A percentile compares a stretch with the other conserved stretches of the same genome.
Evolutionary conservation across 2,113 vertebrate species (phyloP).

Genomic region (Hydrochoerus hydrochaeris): DNA sequence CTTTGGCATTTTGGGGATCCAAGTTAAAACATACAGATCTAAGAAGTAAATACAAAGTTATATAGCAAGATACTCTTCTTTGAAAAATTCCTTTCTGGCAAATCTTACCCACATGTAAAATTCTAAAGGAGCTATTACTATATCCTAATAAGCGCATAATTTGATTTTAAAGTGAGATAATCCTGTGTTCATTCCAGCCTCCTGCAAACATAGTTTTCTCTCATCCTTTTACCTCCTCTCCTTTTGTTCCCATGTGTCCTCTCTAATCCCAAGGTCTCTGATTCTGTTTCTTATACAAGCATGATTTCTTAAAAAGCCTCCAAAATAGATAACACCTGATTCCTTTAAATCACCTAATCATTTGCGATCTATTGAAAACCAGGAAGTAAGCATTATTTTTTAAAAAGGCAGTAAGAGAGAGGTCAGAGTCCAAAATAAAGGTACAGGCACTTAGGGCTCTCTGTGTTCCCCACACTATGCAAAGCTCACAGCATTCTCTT

Average conservation of each 20-base stretch:
- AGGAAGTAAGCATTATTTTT: constrained; percentile 58
- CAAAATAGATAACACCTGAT: not conserved
- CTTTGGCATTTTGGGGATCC: not conserved
- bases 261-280: not conserved
- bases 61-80: constrained; percentile 23
- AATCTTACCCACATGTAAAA: constrained; percentile 13
- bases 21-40: not conserved
- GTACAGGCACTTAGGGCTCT: not conserved
- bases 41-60: not conserved
- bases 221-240: not conserved
- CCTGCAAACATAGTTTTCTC: not conserved
- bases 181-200: not conserved
- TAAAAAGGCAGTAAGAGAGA: not conserved
- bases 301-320: constrained; percentile 33
- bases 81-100: not conserved
- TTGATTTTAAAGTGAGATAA: constrained; percentile 28
- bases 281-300: not conserved
- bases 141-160: not conserved
- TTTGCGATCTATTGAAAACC: constrained; percentile 17
- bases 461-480: not conserved
- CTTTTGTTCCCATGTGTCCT: not conserved
- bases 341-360: not conserved
- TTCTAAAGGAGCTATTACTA: not conserved
- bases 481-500: not conserved
- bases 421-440: constrained; percentile 48